Evolutionary conservation across 2,797 vertebrate genomes (phyloP), one percentile per base, ranked within the genome.

Genomic region (Rhadinocentrus ornatus): DNA sequence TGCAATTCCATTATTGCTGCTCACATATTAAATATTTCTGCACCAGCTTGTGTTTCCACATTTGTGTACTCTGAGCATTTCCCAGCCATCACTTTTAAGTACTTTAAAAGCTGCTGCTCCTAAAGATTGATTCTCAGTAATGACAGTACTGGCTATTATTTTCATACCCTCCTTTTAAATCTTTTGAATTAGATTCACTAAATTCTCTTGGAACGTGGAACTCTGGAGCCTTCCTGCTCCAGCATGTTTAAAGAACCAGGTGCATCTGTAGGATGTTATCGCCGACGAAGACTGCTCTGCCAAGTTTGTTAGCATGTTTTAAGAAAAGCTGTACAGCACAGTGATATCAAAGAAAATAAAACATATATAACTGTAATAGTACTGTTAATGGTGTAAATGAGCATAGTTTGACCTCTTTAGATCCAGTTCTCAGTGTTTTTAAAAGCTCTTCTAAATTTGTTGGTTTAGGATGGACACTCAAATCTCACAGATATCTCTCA

Each of bases 41-140:
- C n/a, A 27, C 15, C 22, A 16, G 46, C 58, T 54, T 44, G 26
- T 52, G 3, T 15, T 29, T 9, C 20, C n/a, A 34, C 46, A 54
- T 20, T 32, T 34, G 0, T n/a, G 35, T 56, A 39, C 32, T 39
- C 57, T 62, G 39, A 8, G 31, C 62, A 58, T 63, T 57, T 61
- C 53, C 62, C 44, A 50, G 53, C 11, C 41, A 24, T 52, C 59
- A 50, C 31, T 37, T 41, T 54, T 22, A 60, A 35, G 48, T 46
- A 32, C 52, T 59, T 32, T 29, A 59, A 52, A 24, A 60, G 34
- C 8, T 54, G 15, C 26, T 32, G 50, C 32, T 62, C 22, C 53
- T 71, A 27, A 29, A 37, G 58, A 31, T 62, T 66, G 26, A 20
- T 58, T 50, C 41, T 22, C 44, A 11, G 27, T 52, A 58, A 58